Evolutionary conservation across 2,888 invertebrate genomes (phyloP), one percentile per base, ranked within the genome.

Genomic region (Drosophila mimetica): DNA sequence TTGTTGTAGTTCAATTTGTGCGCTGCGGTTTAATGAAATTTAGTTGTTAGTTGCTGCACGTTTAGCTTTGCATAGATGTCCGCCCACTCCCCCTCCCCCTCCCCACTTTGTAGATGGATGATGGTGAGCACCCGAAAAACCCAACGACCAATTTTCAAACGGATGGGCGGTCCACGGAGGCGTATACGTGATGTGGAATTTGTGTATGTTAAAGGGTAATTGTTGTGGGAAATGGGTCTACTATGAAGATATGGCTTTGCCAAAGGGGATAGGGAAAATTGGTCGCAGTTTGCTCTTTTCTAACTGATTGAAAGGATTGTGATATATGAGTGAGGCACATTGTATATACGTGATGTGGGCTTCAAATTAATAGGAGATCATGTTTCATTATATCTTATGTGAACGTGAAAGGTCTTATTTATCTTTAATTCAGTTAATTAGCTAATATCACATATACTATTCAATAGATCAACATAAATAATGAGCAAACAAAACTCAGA

Each of bases 41-140:
- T 81, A 82, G 87, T 82, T 82, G 87, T 82, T 82, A 84, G 82
- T 84, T 86, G 87, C 85, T 78, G 82, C 87, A 82, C 87, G 82
- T 86, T 86, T 84, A 77, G 84, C 77, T 75, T 84, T 84, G 71
- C 79, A 71, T 74, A 60, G 37, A 44, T 47, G 52, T 41, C n/a
- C 22, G 14, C 36, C 28, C 30, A 25, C 25, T 25, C 57, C 34
- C 30, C 5, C 7, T 2, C 25, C 11, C 28, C n/a, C n/a, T n/a
- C 47, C 11, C n/a, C n/a, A n/a, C n/a, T n/a, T 42, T 22, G n/a
- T n/a, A 8, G 9, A 25, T 44, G 44, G 25, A 9, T 28, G 14
- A 28, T 16, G n/a, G 9, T 11, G 53, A 25, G n/a, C 34, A 22
- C 36, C 42, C 59, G 32, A 59, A 60, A 60, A 42, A 59, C 46